Conservation (phyloP, 2,888 invertebrate species). For the Caenorhabditis sp. region DNA sequence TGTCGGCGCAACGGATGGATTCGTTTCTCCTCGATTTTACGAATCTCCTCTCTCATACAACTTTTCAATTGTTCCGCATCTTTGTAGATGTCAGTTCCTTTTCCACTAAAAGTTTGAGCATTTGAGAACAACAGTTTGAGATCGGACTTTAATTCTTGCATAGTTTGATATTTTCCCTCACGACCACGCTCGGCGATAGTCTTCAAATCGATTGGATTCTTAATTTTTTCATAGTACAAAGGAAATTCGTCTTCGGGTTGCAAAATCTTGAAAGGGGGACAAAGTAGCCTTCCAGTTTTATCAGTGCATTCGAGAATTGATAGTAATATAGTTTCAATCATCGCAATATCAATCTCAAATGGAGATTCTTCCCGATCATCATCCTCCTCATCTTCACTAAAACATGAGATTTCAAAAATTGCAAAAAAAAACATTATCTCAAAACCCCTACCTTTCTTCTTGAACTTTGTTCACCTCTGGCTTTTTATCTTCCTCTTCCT, state of each 20-base stretch:
- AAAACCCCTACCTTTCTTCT: slow-evolving; percentile 3
- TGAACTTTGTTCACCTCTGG: slow-evolving; percentile 9
- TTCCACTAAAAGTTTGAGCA: slow-evolving; percentile 92
- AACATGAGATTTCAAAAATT: not conserved
- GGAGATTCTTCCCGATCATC: slow-evolving; percentile 22
- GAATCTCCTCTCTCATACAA: slow-evolving; percentile 57
- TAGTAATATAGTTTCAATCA: slow-evolving; percentile 88
- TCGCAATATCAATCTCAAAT: slow-evolving; percentile 55
- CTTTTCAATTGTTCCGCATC: slow-evolving; percentile 87
- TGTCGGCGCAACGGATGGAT: slow-evolving; percentile 24
- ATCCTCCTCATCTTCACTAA: not conserved
- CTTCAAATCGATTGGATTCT: slow-evolving; percentile 91
- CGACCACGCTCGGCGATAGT: slow-evolving; percentile 87
- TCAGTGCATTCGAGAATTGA: slow-evolving; percentile 87
- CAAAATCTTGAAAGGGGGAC: slow-evolving; percentile 86
- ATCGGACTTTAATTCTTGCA: slow-evolving; percentile 88
- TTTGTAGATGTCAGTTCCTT: slow-evolving; percentile 93
- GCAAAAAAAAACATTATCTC: slow-evolving; percentile 8
- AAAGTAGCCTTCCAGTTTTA: slow-evolving; percentile 81
- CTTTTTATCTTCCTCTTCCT: slow-evolving; percentile 14
- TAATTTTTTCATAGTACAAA: slow-evolving; percentile 91
- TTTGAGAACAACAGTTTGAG: slow-evolving; percentile 88
- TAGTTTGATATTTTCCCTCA: slow-evolving; percentile 78
- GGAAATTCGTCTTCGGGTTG: slow-evolving; percentile 92
- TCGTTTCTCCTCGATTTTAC: slow-evolving; percentile 43